phyloP scores from a whole-genome alignment of 2,888 invertebrate genomes.

The Baccha elongata region DNA sequence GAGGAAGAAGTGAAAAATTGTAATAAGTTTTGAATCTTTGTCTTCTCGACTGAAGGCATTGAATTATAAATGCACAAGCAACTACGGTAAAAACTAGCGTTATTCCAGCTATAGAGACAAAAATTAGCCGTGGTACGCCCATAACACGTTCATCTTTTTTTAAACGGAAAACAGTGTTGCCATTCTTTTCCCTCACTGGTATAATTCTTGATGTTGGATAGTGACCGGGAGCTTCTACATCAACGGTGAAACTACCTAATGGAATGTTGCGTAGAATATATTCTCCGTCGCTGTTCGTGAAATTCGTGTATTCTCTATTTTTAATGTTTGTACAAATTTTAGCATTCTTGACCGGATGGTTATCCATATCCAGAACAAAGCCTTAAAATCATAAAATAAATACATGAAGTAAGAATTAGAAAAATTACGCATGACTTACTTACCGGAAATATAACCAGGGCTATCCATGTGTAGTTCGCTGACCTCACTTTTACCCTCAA shows the following conservation, averaged over 20 bases:
- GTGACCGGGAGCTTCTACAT: slow-evolving; percentile 85
- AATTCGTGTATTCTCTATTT: slow-evolving; percentile 78
- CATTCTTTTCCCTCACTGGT: slow-evolving; percentile 77
- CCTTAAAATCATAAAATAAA: slow-evolving; percentile 79
- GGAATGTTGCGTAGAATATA: slow-evolving; percentile 78
- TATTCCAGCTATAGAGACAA: slow-evolving; percentile 88
- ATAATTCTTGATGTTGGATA: slow-evolving; percentile 82
- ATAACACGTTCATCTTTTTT: slow-evolving; percentile 86
- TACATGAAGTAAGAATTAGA: neutral
- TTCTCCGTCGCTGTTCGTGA: slow-evolving; percentile 79
- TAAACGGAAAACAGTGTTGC: slow-evolving; percentile 86
- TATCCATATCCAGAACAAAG: slow-evolving; percentile 84
- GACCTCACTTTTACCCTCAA: slow-evolving; percentile 76
- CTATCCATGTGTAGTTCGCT: slow-evolving; percentile 58
- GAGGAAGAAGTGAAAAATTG: slow-evolving; percentile 81
- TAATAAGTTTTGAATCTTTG: slow-evolving; percentile 79
- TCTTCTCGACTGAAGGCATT: slow-evolving; percentile 78
- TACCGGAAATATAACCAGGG: slow-evolving; percentile 65
- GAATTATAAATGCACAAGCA: slow-evolving; percentile 78
- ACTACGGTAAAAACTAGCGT: slow-evolving; percentile 78
- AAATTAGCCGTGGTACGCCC: slow-evolving; percentile 90
- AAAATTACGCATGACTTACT: neutral
- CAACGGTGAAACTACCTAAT: slow-evolving; percentile 83
- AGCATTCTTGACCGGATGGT: slow-evolving; percentile 84
- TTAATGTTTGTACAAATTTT: slow-evolving; percentile 81